Evolutionary conservation across 2,888 invertebrate species (phyloP).

Genomic region (Monochamus alternatus): DNA sequence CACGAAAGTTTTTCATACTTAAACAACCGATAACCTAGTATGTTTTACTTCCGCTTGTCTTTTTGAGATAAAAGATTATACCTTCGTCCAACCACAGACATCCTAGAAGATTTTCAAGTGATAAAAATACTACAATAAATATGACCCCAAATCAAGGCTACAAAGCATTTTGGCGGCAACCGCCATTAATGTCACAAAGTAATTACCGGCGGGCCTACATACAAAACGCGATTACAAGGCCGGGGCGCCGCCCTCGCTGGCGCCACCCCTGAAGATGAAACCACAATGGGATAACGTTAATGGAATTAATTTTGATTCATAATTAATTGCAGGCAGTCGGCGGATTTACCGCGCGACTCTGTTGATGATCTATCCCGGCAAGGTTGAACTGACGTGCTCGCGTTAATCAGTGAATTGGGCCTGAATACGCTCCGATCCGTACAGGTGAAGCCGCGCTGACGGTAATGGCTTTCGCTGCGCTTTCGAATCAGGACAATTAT

Average conservation of each 20-base stretch:
- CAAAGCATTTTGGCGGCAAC: neutral
- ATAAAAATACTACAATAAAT: too few species aligned
- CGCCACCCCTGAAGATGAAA: constrained; percentile 39
- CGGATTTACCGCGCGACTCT: constrained; percentile 54
- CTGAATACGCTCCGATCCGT: constrained; percentile 58
- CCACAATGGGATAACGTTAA: constrained; percentile 60
- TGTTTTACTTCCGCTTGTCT: too few species aligned
- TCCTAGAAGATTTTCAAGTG: too few species aligned
- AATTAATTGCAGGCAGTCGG: constrained; percentile 57
- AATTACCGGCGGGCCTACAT: constrained; percentile 23
- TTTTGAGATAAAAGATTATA: too few species aligned
- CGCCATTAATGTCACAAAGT: constrained; percentile 3
- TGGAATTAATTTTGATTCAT: constrained; percentile 63
- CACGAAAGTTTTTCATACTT: too few species aligned
- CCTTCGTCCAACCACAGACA: too few species aligned
- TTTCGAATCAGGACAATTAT: constrained; percentile 12
- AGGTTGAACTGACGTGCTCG: constrained; percentile 61
- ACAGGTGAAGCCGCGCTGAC: constrained; percentile 53
- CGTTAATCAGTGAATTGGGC: constrained; percentile 65
- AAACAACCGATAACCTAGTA: too few species aligned
- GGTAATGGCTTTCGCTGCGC: constrained; percentile 11
- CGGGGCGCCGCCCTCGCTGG: neutral
- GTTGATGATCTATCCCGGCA: constrained; percentile 63
- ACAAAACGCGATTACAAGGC: constrained; percentile 24
- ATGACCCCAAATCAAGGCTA: too few species aligned